These are phyloP conservation scores for Zosterops lateralis DNA, from an alignment of 2,113 vertebrate species.

Conservation along the genomic window DNA sequence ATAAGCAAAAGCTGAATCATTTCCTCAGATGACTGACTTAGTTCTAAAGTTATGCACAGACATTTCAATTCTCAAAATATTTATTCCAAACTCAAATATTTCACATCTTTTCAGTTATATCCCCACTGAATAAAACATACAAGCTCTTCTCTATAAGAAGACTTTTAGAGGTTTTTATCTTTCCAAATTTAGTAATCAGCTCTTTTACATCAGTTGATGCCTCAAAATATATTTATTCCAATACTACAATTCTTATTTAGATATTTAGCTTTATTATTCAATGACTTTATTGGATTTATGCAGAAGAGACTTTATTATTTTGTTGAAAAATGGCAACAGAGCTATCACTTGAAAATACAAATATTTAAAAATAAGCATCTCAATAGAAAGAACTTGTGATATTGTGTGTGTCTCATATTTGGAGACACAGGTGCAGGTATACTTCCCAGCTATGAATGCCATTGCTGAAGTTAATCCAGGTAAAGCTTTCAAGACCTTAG, in stretches of 20 bases:
- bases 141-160: neutral
- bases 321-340: neutral
- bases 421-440: neutral
- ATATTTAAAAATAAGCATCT: neutral
- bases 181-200: neutral
- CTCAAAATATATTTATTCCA: neutral
- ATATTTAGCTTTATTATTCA: neutral
- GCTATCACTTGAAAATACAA: neutral
- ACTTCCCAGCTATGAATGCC: neutral
- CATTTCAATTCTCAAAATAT: neutral
- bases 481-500: neutral
- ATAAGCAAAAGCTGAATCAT: neutral
- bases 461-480: neutral
- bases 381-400: neutral
- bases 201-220: neutral
- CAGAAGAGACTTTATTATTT: neutral
- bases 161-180: neutral
- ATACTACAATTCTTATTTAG: neutral
- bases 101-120: neutral
- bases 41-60: neutral
- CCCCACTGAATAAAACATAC: neutral
- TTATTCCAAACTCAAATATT: neutral
- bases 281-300: neutral
- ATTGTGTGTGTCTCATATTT: neutral
- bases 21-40: neutral